Conservation (phyloP, 2,113 vertebrate genomes). For the Tachuris rubrigastra region DNA sequence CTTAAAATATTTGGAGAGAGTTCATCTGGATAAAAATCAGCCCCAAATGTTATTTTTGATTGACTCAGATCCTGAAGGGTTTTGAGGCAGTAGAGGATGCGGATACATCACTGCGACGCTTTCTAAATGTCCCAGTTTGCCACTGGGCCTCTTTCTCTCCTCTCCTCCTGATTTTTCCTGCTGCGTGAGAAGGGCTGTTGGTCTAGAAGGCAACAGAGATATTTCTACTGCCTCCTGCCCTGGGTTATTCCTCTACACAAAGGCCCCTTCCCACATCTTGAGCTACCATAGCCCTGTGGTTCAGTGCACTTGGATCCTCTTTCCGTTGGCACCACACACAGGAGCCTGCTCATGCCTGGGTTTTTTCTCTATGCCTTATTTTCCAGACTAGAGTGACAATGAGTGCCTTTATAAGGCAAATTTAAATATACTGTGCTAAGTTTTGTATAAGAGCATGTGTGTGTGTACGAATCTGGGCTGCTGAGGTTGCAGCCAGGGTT, state of each 20-base stretch:
- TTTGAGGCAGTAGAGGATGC: background rate
- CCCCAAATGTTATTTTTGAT: constrained; percentile 30
- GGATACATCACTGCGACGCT: background rate
- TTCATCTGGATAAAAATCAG: constrained; percentile 46
- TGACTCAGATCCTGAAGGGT: constrained; percentile 32
- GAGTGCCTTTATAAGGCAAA: background rate
- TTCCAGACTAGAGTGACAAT: background rate
- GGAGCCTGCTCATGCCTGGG: background rate
- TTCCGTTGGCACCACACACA: accelerated
- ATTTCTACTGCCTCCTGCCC: background rate
- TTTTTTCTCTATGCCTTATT: background rate
- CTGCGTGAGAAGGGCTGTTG: background rate
- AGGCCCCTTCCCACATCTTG: background rate
- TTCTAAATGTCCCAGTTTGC: constrained; percentile 51
- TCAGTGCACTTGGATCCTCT: background rate
- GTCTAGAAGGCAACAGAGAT: background rate
- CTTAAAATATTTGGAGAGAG: constrained; percentile 28
- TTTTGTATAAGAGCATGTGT: background rate
- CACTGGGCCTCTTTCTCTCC: background rate
- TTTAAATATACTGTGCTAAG: background rate
- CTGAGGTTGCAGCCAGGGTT: background rate
- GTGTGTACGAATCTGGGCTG: background rate
- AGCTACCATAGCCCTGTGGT: background rate
- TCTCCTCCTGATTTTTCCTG: background rate
- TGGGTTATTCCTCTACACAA: background rate